Percentiles rank a stretch among this genome's conserved stretches.
These are phyloP conservation scores for Rhagium mordax DNA, from an alignment of 2,888 invertebrate genomes.

Conservation along the genomic window DNA sequence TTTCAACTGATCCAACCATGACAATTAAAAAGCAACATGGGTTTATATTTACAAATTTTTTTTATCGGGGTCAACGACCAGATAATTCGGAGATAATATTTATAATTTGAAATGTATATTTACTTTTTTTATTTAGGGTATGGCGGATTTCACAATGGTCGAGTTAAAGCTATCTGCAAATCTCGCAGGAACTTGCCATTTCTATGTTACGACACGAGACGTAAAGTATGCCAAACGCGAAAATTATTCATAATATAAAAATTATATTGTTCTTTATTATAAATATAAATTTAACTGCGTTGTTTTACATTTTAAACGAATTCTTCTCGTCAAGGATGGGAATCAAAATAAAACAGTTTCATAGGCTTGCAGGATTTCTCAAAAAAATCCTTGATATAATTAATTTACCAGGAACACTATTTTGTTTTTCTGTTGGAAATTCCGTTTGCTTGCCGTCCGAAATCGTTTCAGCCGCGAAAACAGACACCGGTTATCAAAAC, in stretches of 20 bases:
- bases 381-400: no score
- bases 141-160: neutral
- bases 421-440: no score
- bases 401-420: no score
- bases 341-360: no score
- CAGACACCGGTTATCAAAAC: no score
- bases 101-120: neutral
- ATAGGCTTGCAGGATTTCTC: no score
- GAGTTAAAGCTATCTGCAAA: neutral
- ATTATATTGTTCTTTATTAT: neutral
- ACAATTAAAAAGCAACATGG: neutral
- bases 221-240: neutral
- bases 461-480: no score
- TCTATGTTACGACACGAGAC: neutral
- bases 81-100: constrained; percentile 9
- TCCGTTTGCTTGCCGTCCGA: no score
- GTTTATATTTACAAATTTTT: constrained; percentile 10
- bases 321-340: no score
- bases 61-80: neutral
- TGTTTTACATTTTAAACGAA: no score
- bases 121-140: neutral
- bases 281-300: no score
- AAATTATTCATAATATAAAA: neutral
- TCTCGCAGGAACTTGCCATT: neutral
- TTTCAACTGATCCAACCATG: constrained; percentile 6